Evolutionary conservation across 2,797 vertebrate species (phyloP), one percentile per base, ranked within the genome.

Genomic region (Ptychadena robeensis): DNA sequence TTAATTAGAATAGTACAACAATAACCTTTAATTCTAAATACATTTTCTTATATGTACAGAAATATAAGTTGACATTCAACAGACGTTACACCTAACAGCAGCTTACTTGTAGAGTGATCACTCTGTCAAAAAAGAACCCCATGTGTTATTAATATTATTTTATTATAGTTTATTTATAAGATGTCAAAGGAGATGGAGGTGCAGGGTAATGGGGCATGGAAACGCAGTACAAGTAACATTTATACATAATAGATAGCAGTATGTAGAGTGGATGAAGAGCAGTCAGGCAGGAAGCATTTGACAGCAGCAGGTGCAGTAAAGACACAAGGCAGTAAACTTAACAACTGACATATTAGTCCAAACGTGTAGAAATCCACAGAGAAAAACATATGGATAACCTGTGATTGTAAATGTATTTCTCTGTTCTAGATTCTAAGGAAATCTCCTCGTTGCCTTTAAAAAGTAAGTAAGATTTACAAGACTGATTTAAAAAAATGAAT

Each of bases 381-480:
- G 40, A 27, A 15, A 22, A 61, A 11, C 22, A 27, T 5, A 22
- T 18, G 35, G 6, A 25, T 22, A 9, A 34, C 5, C 25, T 53
- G 14, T 57, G 65, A 37, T 30, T 7, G 12, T n/a, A 67, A 74
- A 32, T 4, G 28, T 18, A 64, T 63, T 73, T 75, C 65, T 69
- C 18, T 63, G 69, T 48, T 69, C 14, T 88, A 98, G 97, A 92
- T 77, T 86, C 86, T 48, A 92, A 94, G 80, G 90, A 88, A 79
- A 80, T 87, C 4, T 37, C 85, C 2, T 85, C 89, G 71, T 90
- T 90, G 73, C 91, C 91, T 71, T 93, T 93, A 89, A 98, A 98
- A 94, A 94, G 97, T 99, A 95, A 97, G 96, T 91, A 68, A n/a
- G 9, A 35, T 12, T 18, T 2, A 53, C 3, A 28, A 35, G 15